Evolutionary conservation across 2,888 invertebrate species (phyloP), one percentile per base, ranked within the genome.

Genomic region (Drosophila nigricruria): DNA sequence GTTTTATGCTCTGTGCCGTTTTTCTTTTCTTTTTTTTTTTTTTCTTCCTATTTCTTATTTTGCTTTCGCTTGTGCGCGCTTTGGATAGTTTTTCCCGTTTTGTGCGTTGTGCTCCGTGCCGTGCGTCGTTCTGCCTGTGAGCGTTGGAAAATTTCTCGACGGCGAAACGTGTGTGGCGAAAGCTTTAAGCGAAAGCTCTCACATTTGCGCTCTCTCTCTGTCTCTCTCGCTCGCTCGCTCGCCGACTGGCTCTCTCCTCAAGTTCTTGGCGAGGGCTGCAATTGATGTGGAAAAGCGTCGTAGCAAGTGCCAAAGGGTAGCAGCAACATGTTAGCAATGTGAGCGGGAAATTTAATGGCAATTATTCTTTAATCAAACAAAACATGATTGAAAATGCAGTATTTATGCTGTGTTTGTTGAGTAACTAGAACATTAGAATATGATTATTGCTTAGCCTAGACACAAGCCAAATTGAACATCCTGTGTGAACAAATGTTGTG

Each of bases 91-190:
- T 88, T 79, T 77, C 79, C 87, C 83, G 84, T 73, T 63, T 79
- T 85, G 89, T 89, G 90, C 75, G 80, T 88, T 73, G 72, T 84
- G 89, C 74, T 76, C 88, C 77, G 85, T 82, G 75, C 78, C 74
- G 80, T 85, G 85, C 69, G 75, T 85, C 77, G 81, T 85, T 88
- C 83, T 88, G 83, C 70, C 85, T 70, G 58, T 45, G 77, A 85
- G 59, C 81, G 68, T 74, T 85, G 88, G 84, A 88, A 84, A 89
- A 89, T 88, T 77, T 77, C 76, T 75, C 81, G 68, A 79, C 42
- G 67, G 49, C 67, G 68, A 56, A 70, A 58, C 49, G 49, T 62
- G 52, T 76, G 42, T 49, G 53, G 53, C 60, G 64, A 81, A 80
- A 86, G 84, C 81, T 81, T 54, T 27, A 53, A 18, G 43, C 58